These are phyloP conservation scores for Heliconius cydno DNA, from an alignment of 2,888 invertebrate species.

Conservation along the genomic window DNA sequence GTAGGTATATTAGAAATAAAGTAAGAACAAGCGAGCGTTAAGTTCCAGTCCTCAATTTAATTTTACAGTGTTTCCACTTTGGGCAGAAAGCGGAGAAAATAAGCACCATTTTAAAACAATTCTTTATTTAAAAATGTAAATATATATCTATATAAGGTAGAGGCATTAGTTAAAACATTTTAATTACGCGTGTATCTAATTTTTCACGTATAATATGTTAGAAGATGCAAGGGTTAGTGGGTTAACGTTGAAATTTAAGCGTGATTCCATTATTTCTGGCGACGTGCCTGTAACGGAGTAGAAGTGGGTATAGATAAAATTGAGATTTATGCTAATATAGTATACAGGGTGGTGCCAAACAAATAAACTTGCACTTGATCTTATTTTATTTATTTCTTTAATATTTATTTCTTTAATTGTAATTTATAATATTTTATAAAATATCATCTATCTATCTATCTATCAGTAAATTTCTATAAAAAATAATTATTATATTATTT, in stretches of 20 bases:
- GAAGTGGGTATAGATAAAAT: slow-evolving; percentile 29
- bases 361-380: slow-evolving; percentile 18
- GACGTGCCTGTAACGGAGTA: slow-evolving; percentile 31
- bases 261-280: slow-evolving; percentile 34
- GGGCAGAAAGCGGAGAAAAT: background rate
- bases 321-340: slow-evolving; percentile 30
- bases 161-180: background rate
- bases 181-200: background rate
- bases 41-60: no score
- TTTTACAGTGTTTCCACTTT: no score
- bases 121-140: background rate
- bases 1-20: no score
- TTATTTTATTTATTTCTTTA: background rate
- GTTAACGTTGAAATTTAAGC: slow-evolving; percentile 18
- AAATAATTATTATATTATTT: no score
- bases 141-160: background rate
- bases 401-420: background rate
- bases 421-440: no score
- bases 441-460: no score
- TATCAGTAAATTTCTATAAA: no score
- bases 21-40: no score
- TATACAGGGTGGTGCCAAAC: slow-evolving; percentile 26
- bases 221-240: slow-evolving; percentile 15
- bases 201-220: slow-evolving; percentile 10
- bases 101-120: background rate